These are phyloP conservation scores for Leucophora obtusa DNA, from an alignment of 2,888 invertebrate species.

Conservation along the genomic window DNA sequence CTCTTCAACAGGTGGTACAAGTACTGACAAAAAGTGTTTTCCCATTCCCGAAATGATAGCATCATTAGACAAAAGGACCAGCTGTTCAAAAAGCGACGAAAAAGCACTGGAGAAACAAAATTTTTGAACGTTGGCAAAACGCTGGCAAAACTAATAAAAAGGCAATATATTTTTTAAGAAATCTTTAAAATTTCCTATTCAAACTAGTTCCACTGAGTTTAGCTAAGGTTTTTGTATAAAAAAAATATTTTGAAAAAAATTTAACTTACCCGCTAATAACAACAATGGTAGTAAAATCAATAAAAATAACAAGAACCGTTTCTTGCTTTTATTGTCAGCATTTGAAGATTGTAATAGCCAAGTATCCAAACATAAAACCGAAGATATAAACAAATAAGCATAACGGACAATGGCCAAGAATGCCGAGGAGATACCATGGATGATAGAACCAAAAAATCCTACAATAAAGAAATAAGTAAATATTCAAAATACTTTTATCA, in stretches of 20 bases:
- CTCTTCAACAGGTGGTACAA: too few relatives aligned
- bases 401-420: constrained; percentile 70
- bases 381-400: constrained; percentile 74
- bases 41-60: too few relatives aligned
- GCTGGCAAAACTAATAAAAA: too few relatives aligned
- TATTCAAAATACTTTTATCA: neutral
- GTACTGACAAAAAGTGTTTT: too few relatives aligned
- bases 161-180: too few relatives aligned
- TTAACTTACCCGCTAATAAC: constrained; percentile 81
- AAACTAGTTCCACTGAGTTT: constrained; percentile 31
- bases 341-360: constrained; percentile 73
- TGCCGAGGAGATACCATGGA: constrained; percentile 67
- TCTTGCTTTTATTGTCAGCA: constrained; percentile 72
- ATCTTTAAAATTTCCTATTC: neutral
- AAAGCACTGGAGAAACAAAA: too few relatives aligned
- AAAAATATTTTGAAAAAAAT: neutral
- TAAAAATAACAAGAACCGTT: constrained; percentile 75
- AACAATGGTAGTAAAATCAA: constrained; percentile 81
- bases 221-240: neutral
- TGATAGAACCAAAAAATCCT: constrained; percentile 70
- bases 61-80: too few relatives aligned
- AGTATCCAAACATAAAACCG: constrained; percentile 76
- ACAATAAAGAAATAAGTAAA: constrained; percentile 21
- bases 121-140: too few relatives aligned
- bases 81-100: too few relatives aligned